Evolutionary conservation across 2,113 vertebrate species (phyloP).

Genomic region (Plecotus auritus): DNA sequence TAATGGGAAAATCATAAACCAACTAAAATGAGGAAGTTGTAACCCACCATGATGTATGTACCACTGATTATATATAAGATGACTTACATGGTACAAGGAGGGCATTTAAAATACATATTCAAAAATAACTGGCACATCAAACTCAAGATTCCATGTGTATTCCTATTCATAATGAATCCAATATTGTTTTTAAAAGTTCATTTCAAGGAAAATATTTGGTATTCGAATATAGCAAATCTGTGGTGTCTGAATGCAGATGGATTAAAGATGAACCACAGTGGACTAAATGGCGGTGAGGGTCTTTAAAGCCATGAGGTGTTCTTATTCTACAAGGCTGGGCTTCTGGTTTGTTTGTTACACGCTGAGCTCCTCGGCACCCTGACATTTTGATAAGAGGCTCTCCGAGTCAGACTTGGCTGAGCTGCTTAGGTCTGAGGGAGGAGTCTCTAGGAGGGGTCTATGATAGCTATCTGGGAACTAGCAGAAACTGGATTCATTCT

Average conservation of each 20-base stretch:
- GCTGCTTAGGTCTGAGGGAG: not conserved
- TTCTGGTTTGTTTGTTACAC: not conserved
- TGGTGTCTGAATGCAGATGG: not conserved
- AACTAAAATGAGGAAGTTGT: not conserved
- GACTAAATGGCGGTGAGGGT: fast-evolving
- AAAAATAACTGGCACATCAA: not conserved
- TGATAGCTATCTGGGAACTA: not conserved
- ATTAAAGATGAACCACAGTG: not conserved
- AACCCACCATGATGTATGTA: not conserved
- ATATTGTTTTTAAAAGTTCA: not conserved
- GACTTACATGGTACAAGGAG: not conserved
- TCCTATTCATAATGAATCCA: not conserved
- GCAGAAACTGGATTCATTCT: not conserved
- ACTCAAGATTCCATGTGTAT: not conserved
- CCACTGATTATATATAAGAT: not conserved
- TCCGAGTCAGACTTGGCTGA: not conserved
- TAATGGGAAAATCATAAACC: not conserved
- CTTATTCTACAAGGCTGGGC: not conserved
- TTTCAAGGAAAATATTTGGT: not conserved
- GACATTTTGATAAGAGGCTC: not conserved
- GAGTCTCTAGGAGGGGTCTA: not conserved
- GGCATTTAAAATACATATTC: not conserved
- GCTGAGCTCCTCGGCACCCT: not conserved
- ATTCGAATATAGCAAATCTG: not conserved
- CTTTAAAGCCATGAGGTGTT: not conserved